Evolutionary conservation across 2,113 vertebrate genomes (phyloP).

Genomic region (Cyprinus carpio): DNA sequence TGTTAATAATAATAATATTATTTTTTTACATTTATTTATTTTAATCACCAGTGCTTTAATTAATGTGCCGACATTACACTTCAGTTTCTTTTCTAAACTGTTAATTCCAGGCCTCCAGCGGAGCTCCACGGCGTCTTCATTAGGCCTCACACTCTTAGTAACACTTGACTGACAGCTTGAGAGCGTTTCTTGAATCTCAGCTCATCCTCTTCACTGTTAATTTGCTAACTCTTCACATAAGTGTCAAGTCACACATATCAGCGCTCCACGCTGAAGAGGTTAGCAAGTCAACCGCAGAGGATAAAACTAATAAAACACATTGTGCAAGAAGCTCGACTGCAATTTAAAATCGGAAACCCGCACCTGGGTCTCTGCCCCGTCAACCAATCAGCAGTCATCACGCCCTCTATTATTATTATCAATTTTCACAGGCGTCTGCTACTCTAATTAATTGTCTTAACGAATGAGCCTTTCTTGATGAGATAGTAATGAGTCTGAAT

Average conservation of each 20-base stretch:
- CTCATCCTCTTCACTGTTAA: conserved; percentile 28
- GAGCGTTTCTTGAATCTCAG: conserved; percentile 4
- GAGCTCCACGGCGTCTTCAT: not conserved
- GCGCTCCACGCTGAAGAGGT: conserved; percentile 18
- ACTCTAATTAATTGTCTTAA: conserved; percentile 61
- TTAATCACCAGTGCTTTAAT: not conserved
- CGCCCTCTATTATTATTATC: conserved; percentile 47
- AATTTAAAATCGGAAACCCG: conserved; percentile 70
- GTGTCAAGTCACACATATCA: conserved; percentile 32
- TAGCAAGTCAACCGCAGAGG: conserved; percentile 71
- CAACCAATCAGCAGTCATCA: conserved; percentile 43
- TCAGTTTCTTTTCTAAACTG: conserved; percentile 3
- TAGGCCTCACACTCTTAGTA: not conserved
- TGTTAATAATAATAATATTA: no score
- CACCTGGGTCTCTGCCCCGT: conserved; percentile 57
- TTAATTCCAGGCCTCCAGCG: conserved; percentile 1
- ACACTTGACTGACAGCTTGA: conserved; percentile 22
- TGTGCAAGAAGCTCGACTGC: conserved; percentile 75
- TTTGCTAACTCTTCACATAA: conserved; percentile 41
- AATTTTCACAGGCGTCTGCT: conserved; percentile 48
- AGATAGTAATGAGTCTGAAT: conserved; percentile 51
- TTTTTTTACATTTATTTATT: not conserved
- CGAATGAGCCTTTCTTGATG: conserved; percentile 56
- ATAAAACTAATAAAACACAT: conserved; percentile 67
- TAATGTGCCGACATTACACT: not conserved